Evolutionary conservation across 2,797 vertebrate species (phyloP).

Genomic region (Orestias chungarensis): DNA sequence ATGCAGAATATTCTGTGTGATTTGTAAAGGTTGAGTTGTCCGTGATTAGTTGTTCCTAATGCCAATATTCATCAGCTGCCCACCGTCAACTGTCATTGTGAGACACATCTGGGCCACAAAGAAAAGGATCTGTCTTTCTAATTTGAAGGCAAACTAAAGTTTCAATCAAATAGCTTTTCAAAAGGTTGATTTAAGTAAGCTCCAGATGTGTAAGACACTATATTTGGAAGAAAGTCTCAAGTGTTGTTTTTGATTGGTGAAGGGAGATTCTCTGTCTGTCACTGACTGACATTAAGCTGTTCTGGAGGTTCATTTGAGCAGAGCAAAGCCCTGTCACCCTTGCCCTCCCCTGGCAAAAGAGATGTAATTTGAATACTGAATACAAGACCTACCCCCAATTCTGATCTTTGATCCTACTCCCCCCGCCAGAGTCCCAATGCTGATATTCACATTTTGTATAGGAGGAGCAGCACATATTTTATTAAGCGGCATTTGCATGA

Average conservation of each 20-base stretch:
- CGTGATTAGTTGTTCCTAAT: constrained; percentile 20
- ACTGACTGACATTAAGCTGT: constrained; percentile 55
- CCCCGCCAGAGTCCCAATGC: constrained; percentile 10
- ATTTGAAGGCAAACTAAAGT: constrained; percentile 3
- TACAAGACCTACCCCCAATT: constrained; percentile 25
- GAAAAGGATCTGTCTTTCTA: constrained; percentile 4
- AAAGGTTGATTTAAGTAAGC: constrained; percentile 31
- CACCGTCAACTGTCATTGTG: constrained; percentile 5
- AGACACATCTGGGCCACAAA: constrained; percentile 41
- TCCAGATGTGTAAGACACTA: not conserved
- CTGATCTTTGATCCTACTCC: not conserved
- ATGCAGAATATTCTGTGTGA: constrained; percentile 4
- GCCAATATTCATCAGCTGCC: constrained; percentile 15
- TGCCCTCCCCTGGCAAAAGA: constrained; percentile 57
- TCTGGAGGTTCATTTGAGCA: constrained; percentile 48
- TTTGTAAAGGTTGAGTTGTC: constrained; percentile 9
- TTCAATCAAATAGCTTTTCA: not conserved
- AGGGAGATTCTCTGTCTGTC: constrained; percentile 36
- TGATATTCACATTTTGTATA: constrained; percentile 24
- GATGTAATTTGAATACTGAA: constrained; percentile 62
- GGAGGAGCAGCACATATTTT: constrained; percentile 49
- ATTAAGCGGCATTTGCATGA: constrained; percentile 52
- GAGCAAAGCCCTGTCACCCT: constrained; percentile 41
- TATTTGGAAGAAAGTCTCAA: constrained; percentile 13
- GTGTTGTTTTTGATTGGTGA: constrained; percentile 31